Evolutionary conservation across 2,113 vertebrate genomes (phyloP).

Genomic region (Promerops cafer): DNA sequence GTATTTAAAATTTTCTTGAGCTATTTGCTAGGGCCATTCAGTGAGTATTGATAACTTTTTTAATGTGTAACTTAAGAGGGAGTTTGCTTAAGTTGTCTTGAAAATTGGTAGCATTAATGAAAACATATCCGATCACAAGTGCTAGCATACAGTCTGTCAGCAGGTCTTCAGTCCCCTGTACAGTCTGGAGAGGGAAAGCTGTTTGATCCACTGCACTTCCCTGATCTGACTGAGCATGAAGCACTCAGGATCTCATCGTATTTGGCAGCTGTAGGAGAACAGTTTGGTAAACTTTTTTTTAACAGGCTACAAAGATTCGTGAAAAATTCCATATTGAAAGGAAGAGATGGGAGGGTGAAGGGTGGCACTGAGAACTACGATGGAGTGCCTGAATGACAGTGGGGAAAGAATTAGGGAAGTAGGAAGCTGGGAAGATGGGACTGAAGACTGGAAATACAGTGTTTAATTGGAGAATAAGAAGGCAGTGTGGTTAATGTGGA

Average conservation of each 20-base stretch:
- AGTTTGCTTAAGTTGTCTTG: not conserved
- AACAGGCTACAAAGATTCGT: not conserved
- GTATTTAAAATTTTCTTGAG: not conserved
- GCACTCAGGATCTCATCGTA: not conserved
- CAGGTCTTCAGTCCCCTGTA: not conserved
- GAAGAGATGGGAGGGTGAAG: not conserved
- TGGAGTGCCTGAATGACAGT: not conserved
- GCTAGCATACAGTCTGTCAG: not conserved
- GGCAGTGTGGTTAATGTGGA: not conserved
- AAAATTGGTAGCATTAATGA: not conserved
- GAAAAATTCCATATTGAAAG: not conserved
- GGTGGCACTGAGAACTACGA: not conserved
- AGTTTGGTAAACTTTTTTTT: not conserved
- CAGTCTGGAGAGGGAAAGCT: not conserved
- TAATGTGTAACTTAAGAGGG: not conserved
- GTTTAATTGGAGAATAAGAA: not conserved
- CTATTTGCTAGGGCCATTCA: not conserved
- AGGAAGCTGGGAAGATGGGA: not conserved
- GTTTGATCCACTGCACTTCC: not conserved
- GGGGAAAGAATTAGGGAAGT: not conserved
- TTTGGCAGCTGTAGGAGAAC: not conserved
- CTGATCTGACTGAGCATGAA: not conserved
- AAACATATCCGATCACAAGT: not conserved
- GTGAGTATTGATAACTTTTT: not conserved
- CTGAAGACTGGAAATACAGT: not conserved